Conservation (phyloP, 2,113 vertebrate species). For the Ardeotis arabs region DNA sequence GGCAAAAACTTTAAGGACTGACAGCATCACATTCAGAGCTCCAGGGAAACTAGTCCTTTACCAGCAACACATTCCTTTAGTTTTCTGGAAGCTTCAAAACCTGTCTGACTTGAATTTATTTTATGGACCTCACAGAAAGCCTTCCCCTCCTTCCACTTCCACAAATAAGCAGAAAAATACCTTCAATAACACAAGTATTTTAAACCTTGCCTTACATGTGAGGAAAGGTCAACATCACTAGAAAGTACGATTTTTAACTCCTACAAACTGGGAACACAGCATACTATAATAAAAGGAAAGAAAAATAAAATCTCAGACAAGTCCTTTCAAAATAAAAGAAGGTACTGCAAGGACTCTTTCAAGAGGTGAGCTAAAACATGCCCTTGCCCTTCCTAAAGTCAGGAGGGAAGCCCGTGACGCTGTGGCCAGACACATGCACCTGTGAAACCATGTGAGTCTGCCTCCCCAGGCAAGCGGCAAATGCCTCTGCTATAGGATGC, state of each 20-base stretch:
- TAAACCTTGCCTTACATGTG: background rate
- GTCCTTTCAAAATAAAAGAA: background rate
- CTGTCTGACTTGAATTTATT: background rate
- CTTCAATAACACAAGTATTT: background rate
- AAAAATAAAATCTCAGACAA: background rate
- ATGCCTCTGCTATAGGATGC: background rate
- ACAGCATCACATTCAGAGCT: background rate
- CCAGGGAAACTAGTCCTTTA: background rate
- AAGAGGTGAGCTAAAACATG: background rate
- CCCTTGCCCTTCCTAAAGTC: background rate
- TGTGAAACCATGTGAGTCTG: background rate
- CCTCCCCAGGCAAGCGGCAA: background rate
- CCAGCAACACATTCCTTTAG: background rate
- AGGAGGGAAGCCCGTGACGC: background rate
- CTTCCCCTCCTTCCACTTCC: background rate
- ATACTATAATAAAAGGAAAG: background rate
- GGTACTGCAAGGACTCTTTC: background rate
- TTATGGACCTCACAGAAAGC: background rate
- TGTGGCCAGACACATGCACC: background rate
- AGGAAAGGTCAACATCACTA: background rate
- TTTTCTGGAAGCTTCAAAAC: conserved; percentile 16
- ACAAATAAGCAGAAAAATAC: background rate
- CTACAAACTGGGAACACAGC: background rate
- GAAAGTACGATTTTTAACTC: background rate
- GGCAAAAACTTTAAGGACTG: background rate